Conservation (phyloP, 2,113 vertebrate species). For the Apeltes quadracus region DNA sequence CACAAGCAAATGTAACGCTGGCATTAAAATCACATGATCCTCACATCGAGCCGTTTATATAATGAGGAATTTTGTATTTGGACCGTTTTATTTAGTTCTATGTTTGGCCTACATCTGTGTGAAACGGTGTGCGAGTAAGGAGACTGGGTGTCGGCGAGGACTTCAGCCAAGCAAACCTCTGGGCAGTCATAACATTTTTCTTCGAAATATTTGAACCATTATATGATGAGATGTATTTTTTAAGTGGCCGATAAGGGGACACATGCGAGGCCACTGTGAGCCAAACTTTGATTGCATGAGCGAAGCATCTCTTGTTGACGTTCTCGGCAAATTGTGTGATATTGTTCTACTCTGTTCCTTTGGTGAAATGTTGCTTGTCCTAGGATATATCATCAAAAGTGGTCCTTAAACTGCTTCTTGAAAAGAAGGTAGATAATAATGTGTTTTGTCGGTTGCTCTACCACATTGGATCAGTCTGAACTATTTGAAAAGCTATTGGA, state of each 20-base stretch:
- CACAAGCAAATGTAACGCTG: constrained; percentile 20
- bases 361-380: not conserved
- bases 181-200: constrained; percentile 35
- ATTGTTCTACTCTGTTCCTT: constrained; percentile 1
- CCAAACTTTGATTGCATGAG: constrained; percentile 6
- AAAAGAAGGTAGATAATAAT: not conserved
- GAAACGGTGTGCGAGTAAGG: constrained; percentile 25
- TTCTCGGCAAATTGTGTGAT: not conserved
- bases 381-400: constrained; percentile 3
- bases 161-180: constrained; percentile 42
- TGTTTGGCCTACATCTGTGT: constrained; percentile 23
- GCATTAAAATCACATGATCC: constrained; percentile 28
- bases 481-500: not conserved
- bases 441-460: not conserved
- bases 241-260: constrained; percentile 18
- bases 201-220: constrained; percentile 32
- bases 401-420: not conserved
- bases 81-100: constrained; percentile 37
- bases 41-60: constrained; percentile 14
- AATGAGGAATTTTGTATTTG: constrained; percentile 48
- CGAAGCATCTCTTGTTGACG: constrained; percentile 11
- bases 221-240: constrained; percentile 45
- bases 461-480: not conserved
- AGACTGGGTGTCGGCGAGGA: constrained; percentile 28
- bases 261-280: constrained; percentile 27